phyloP scores from a whole-genome alignment of 1,140 invertebrate species.

The Orius laevigatus region DNA sequence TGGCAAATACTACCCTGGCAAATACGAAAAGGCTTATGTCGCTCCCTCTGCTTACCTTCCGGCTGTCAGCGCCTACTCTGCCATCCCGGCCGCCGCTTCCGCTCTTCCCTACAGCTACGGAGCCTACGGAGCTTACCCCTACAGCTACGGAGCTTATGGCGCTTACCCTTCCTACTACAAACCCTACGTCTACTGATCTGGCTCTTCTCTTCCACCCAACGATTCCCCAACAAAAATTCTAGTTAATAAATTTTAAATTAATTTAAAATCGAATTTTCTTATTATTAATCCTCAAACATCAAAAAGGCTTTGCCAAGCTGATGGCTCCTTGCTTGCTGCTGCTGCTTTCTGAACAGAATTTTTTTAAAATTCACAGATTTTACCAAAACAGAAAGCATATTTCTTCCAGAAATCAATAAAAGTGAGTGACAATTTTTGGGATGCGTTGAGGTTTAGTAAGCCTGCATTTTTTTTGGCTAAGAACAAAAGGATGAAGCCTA shows the following conservation, averaged over 20 bases:
- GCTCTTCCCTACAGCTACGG: background rate
- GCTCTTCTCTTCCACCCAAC: background rate
- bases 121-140: slow-evolving; percentile 5
- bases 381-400: too few species aligned
- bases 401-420: too few species aligned
- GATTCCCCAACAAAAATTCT: background rate
- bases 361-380: too few species aligned
- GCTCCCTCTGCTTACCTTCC: background rate
- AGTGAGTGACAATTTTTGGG: too few species aligned
- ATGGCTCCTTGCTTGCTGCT: too few species aligned
- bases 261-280: background rate
- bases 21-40: slow-evolving; percentile 15
- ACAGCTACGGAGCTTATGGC: slow-evolving; percentile 4
- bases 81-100: background rate
- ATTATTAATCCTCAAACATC: background rate
- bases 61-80: slow-evolving; percentile 5
- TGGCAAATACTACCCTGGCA: slow-evolving; percentile 20
- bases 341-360: too few species aligned
- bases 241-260: background rate
- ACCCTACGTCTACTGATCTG: slow-evolving; percentile 8
- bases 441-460: too few species aligned
- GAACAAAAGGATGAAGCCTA: too few species aligned
- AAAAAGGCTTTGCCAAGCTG: too few species aligned
- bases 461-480: too few species aligned
- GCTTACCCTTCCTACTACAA: slow-evolving; percentile 10